A percentile compares a stretch with the other conserved stretches of the same genome.
phyloP scores from a whole-genome alignment of 2,113 vertebrate species.

The Alosa alosa region DNA sequence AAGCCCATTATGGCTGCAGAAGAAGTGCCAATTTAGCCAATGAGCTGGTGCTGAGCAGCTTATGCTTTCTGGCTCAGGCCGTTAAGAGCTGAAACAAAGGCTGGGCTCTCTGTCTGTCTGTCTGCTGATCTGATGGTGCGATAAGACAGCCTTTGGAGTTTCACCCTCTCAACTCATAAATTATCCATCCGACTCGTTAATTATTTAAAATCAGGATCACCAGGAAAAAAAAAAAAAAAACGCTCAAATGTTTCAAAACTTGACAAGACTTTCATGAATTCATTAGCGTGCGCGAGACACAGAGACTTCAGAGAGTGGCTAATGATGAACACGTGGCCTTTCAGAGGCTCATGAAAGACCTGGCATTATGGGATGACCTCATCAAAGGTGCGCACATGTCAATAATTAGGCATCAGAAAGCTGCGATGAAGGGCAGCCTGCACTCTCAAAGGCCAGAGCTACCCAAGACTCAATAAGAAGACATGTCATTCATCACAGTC shows the following conservation, averaged over 20 bases:
- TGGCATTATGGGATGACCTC: not conserved
- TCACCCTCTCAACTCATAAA: constrained; percentile 51
- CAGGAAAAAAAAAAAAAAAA: not conserved
- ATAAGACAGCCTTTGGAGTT: not conserved
- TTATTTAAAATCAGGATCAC: not conserved
- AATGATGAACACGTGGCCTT: not conserved
- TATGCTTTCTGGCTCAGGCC: not conserved
- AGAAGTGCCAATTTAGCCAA: constrained; percentile 5
- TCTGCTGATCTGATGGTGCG: not conserved
- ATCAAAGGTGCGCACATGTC: not conserved
- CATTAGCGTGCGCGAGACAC: not conserved
- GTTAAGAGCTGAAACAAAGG: not conserved
- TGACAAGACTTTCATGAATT: not conserved
- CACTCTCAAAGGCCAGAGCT: not conserved
- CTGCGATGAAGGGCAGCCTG: not conserved
- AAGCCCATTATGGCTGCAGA: not conserved
- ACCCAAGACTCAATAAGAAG: not conserved
- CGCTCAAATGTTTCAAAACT: not conserved
- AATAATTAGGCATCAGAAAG: not conserved
- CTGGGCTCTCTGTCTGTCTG: not conserved
- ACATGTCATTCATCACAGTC: not conserved
- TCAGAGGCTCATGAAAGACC: not conserved
- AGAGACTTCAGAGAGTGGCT: not conserved
- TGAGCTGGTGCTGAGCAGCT: not conserved
- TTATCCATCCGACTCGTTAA: constrained; percentile 57